Evolutionary conservation across 2,888 invertebrate genomes (phyloP).

Genomic region (Synanthedon formicaeformis): DNA sequence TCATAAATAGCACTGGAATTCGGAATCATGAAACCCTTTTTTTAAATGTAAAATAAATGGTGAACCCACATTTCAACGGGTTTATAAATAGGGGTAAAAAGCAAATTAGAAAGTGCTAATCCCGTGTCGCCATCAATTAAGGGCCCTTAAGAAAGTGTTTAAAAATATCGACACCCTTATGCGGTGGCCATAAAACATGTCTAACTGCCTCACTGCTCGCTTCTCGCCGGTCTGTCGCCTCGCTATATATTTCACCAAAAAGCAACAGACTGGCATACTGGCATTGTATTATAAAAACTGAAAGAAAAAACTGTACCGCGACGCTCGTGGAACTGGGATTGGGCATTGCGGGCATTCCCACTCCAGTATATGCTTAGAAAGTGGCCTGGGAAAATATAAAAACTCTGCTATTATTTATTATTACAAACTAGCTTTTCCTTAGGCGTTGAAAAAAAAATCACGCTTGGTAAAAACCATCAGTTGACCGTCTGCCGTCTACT

Average conservation of each 20-base stretch:
- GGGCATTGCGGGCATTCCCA: too few species aligned
- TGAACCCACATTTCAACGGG: slow-evolving; percentile 20
- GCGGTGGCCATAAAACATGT: slow-evolving; percentile 20
- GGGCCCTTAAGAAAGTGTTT: slow-evolving; percentile 22
- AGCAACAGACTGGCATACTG: slow-evolving; percentile 14
- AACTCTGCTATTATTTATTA: too few species aligned
- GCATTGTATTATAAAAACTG: slow-evolving; percentile 10
- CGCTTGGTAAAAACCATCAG: too few species aligned
- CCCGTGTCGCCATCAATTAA: slow-evolving; percentile 31
- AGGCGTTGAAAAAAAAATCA: too few species aligned
- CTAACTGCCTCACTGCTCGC: slow-evolving; percentile 14
- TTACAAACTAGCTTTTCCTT: too few species aligned
- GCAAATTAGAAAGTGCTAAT: slow-evolving; percentile 42
- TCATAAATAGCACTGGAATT: too few species aligned
- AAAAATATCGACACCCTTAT: slow-evolving; percentile 28
- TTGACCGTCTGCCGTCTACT: too few species aligned
- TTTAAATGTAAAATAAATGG: too few species aligned
- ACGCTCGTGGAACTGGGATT: too few species aligned
- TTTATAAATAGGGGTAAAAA: slow-evolving; percentile 17
- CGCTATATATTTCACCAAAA: slow-evolving; percentile 15
- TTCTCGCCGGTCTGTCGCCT: slow-evolving; percentile 5
- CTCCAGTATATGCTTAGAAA: too few species aligned
- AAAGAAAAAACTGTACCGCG: slow-evolving; percentile 13
- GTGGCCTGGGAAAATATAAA: too few species aligned
- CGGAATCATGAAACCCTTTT: too few species aligned